Conservation (phyloP, 2,113 vertebrate genomes). For the Carassius carassius region DNA sequence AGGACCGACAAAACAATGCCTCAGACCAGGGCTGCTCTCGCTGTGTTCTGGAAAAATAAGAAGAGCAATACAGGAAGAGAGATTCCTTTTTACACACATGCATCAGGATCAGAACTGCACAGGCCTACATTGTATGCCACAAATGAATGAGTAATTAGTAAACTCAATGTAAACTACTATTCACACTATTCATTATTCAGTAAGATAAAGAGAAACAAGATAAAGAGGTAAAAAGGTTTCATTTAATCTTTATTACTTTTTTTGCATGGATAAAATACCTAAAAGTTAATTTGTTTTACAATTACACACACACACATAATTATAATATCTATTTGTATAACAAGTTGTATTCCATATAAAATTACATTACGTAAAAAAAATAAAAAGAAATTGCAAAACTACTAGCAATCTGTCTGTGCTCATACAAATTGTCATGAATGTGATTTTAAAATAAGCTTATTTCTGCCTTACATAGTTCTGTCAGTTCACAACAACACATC, state of each 20-base stretch:
- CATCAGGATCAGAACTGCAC: background rate
- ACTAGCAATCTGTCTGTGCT: background rate
- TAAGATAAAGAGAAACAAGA: background rate
- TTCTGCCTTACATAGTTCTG: background rate
- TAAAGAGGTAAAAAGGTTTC: background rate
- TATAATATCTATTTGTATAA: too few relatives aligned
- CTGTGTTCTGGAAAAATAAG: conserved; percentile 19
- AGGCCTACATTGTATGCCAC: background rate
- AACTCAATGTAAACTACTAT: background rate
- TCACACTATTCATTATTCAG: conserved; percentile 2
- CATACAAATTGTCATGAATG: background rate
- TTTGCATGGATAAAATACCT: background rate
- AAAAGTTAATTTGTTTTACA: background rate
- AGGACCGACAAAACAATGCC: conserved; percentile 42
- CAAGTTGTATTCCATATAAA: too few relatives aligned
- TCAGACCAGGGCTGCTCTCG: conserved; percentile 8
- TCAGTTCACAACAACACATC: background rate
- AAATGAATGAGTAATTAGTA: background rate
- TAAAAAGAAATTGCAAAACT: background rate
- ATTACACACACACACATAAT: background rate
- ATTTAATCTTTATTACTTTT: background rate
- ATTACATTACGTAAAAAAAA: too few relatives aligned
- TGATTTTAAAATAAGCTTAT: background rate
- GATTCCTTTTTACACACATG: conserved; percentile 6
- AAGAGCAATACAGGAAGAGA: conserved; percentile 26